These are phyloP conservation scores for Ceratoteleas bidentatus DNA, from an alignment of 1,140 invertebrate species.

Conservation along the genomic window DNA sequence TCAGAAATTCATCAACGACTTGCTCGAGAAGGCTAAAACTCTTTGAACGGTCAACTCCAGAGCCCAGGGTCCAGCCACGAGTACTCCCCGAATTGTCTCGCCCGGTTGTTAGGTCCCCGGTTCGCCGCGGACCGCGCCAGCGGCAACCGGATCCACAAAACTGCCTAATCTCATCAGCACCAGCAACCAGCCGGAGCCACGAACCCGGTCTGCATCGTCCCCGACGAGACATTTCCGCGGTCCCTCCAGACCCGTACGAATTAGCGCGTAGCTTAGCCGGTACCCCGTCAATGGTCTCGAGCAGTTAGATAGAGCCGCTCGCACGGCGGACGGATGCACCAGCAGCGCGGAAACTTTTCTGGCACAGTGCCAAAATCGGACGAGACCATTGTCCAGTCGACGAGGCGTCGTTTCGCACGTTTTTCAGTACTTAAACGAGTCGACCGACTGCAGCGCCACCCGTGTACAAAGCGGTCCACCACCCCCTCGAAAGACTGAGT, in stretches of 20 bases:
- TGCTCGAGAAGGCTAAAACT: slow-evolving; percentile 93
- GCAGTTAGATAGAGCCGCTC: no score
- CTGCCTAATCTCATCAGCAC: slow-evolving; percentile 63
- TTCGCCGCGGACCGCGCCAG: no score
- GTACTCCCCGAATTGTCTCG: slow-evolving; percentile 70
- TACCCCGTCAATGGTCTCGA: slow-evolving; percentile 28
- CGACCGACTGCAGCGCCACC: slow-evolving; percentile 3
- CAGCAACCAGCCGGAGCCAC: slow-evolving; percentile 9
- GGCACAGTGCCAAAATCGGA: slow-evolving; percentile 53
- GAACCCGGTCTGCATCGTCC: no score
- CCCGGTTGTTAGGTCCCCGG: slow-evolving; percentile 9
- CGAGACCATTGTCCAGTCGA: slow-evolving; percentile 31
- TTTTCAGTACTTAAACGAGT: slow-evolving; percentile 54
- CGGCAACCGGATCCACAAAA: slow-evolving; percentile 46
- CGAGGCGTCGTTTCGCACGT: slow-evolving; percentile 37
- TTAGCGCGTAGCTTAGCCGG: slow-evolving; percentile 41
- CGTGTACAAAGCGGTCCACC: slow-evolving; percentile 36
- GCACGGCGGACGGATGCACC: slow-evolving; percentile 3
- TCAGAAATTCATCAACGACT: slow-evolving; percentile 94
- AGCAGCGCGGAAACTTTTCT: background rate
- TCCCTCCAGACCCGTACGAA: slow-evolving; percentile 32
- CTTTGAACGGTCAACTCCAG: slow-evolving; percentile 82
- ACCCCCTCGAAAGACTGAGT: slow-evolving; percentile 56
- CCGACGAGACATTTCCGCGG: slow-evolving; percentile 28
- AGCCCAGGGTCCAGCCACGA: slow-evolving; percentile 18